Percentiles rank a stretch among this genome's conserved stretches.
phyloP scores from a whole-genome alignment of 1,140 invertebrate genomes.

The Drosophila santomea region DNA sequence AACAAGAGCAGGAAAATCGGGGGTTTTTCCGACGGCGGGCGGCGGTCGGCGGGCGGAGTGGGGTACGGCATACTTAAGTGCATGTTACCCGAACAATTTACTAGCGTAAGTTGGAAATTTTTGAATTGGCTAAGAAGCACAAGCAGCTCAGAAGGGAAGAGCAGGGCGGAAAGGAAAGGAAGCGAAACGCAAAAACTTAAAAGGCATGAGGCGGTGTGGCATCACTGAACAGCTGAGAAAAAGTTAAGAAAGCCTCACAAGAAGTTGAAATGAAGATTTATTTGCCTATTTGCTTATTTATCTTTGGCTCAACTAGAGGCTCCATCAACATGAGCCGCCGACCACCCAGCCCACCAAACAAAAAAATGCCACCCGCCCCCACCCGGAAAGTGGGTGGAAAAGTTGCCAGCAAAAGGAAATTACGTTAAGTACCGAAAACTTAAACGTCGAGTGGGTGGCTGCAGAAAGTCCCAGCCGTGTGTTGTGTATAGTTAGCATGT shows the following conservation, averaged over 20 bases:
- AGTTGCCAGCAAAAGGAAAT: slow-evolving; percentile 53
- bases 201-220: slow-evolving; percentile 10
- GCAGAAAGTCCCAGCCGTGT: slow-evolving; percentile 11
- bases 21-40: slow-evolving; percentile 1
- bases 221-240: slow-evolving; percentile 46
- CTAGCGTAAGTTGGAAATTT: slow-evolving; percentile 77
- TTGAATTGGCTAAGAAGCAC: slow-evolving; percentile 68
- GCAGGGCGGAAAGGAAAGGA: no score
- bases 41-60: background rate
- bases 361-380: slow-evolving; percentile 1
- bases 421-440: slow-evolving; percentile 71
- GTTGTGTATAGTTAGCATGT: slow-evolving; percentile 65
- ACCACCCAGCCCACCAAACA: background rate
- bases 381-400: slow-evolving; percentile 4
- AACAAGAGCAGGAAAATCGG: slow-evolving; percentile 15
- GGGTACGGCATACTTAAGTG: slow-evolving; percentile 65
- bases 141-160: background rate
- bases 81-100: slow-evolving; percentile 82
- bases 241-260: slow-evolving; percentile 67
- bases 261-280: slow-evolving; percentile 82
- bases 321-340: slow-evolving; percentile 1
- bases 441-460: slow-evolving; percentile 41
- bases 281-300: slow-evolving; percentile 82
- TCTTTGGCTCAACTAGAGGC: slow-evolving; percentile 64
- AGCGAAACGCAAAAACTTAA: slow-evolving; percentile 30